Conservation (phyloP, 2,888 invertebrate species). For the Drosophila meridionalis region DNA sequence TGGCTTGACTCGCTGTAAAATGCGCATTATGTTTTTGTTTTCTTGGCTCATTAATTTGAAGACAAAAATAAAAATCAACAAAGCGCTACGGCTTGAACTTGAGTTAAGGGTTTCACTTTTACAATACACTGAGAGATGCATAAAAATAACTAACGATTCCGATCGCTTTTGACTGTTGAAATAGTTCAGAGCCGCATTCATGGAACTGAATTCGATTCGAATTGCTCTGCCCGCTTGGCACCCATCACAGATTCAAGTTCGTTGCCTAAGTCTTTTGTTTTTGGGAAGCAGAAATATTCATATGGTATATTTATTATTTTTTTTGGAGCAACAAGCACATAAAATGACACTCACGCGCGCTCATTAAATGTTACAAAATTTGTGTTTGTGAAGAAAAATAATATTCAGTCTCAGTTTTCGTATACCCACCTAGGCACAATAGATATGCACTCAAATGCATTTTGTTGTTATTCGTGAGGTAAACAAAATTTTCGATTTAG, state of each 20-base stretch:
- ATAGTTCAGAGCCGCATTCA: constrained; percentile 14
- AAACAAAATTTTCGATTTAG: constrained; percentile 11
- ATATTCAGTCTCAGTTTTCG: constrained; percentile 11
- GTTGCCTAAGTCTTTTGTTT: constrained; percentile 77
- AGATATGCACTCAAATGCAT: constrained; percentile 67
- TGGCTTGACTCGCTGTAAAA: constrained; percentile 1
- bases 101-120: constrained; percentile 61
- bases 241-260: constrained; percentile 51
- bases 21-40: constrained; percentile 22
- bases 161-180: constrained; percentile 31
- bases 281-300: constrained; percentile 11
- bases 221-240: constrained; percentile 16
- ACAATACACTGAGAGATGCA: constrained; percentile 9
- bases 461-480: constrained; percentile 19
- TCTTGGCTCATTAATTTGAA: constrained; percentile 41
- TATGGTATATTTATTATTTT: not conserved
- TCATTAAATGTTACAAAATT: constrained; percentile 48
- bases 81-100: constrained; percentile 48
- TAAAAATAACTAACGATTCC: constrained; percentile 7
- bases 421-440: constrained; percentile 72
- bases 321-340: constrained; percentile 48
- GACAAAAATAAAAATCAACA: constrained; percentile 10
- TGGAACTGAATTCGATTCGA: constrained; percentile 9
- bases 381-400: not conserved
- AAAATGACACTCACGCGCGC: constrained; percentile 18